Conservation (phyloP, 2,113 vertebrate genomes). For the Phyllostomus hastatus region DNA sequence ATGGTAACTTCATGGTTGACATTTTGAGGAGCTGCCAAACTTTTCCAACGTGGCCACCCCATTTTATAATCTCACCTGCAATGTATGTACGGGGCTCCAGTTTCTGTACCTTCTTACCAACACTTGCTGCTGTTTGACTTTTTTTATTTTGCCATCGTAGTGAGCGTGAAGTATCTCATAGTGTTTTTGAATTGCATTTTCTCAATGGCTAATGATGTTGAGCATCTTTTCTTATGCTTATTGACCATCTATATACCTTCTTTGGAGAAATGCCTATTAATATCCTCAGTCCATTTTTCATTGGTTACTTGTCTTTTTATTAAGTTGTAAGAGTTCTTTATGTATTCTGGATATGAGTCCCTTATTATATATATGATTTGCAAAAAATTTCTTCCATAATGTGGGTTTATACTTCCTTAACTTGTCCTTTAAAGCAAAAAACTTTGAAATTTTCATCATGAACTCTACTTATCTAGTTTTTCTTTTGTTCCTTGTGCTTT, state of each 20-base stretch:
- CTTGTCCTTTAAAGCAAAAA: neutral
- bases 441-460: neutral
- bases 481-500: constrained; percentile 16
- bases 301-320: neutral
- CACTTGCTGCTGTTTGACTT: neutral
- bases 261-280: neutral
- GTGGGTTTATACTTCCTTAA: neutral
- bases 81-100: neutral
- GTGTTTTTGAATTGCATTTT: neutral
- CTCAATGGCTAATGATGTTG: neutral
- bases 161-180: neutral
- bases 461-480: neutral
- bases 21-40: neutral
- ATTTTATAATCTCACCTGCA: neutral
- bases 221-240: neutral
- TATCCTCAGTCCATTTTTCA: neutral
- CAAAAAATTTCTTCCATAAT: neutral
- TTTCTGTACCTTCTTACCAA: neutral
- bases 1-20: neutral
- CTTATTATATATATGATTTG: neutral
- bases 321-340: neutral
- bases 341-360: neutral
- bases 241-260: neutral
- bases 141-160: neutral
- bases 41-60: neutral